These are phyloP conservation scores for Siphlonurus alternatus DNA, from an alignment of 2,888 invertebrate species.

Conservation along the genomic window DNA sequence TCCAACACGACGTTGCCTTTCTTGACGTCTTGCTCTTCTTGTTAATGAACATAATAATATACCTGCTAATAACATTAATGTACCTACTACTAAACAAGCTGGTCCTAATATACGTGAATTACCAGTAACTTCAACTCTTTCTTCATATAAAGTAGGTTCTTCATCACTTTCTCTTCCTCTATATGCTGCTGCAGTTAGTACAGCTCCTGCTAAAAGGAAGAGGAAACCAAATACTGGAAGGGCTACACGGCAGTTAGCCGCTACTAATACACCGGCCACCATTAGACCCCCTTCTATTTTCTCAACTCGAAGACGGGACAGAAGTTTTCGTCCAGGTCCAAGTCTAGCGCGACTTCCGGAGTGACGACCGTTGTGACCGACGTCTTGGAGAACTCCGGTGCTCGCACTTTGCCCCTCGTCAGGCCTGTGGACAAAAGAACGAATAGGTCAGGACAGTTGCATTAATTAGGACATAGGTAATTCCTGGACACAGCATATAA, in stretches of 20 bases:
- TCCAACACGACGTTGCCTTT: conserved; percentile 42
- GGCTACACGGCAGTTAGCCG: conserved; percentile 60
- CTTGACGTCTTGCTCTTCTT: conserved; percentile 24
- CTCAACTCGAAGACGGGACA: conserved; percentile 51
- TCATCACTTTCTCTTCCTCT: conserved; percentile 55
- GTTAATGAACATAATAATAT: conserved; percentile 47
- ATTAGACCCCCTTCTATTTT: conserved; percentile 60
- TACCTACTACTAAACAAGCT: conserved; percentile 55
- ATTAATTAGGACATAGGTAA: too few species aligned
- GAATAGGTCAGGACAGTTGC: too few species aligned
- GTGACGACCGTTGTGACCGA: background rate
- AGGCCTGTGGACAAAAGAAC: background rate
- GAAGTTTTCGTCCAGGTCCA: background rate
- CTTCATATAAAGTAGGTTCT: conserved; percentile 51
- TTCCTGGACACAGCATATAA: too few species aligned
- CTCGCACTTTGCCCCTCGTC: background rate
- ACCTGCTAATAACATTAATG: conserved; percentile 49
- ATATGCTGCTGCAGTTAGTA: conserved; percentile 54
- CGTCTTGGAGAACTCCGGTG: background rate
- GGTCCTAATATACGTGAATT: conserved; percentile 56
- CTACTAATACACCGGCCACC: conserved; percentile 58
- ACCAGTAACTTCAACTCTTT: conserved; percentile 53
- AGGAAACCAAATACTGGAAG: conserved; percentile 60
- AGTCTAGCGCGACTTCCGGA: background rate
- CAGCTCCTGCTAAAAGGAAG: conserved; percentile 56